A percentile compares a stretch with the other conserved stretches of the same genome.
Conservation (phyloP, 2,113 vertebrate genomes). For the Holacanthus passer region DNA sequence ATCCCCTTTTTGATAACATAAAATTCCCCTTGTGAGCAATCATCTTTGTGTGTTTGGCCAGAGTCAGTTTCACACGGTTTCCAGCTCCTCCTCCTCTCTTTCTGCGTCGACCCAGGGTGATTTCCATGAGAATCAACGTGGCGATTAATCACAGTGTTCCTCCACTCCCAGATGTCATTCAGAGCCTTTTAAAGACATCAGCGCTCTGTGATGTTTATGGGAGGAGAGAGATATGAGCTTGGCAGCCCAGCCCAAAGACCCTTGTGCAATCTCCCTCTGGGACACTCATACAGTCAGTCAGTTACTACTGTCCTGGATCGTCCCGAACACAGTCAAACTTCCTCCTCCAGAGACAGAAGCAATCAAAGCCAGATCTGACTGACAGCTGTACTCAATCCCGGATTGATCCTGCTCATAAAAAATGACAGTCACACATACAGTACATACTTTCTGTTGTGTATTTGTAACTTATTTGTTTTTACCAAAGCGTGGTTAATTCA, state of each 20-base stretch:
- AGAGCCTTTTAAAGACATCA: constrained; percentile 84
- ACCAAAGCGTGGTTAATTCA: not conserved
- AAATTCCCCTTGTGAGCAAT: constrained; percentile 76
- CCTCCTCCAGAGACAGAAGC: constrained; percentile 28
- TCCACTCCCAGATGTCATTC: constrained; percentile 83
- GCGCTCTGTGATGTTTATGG: constrained; percentile 76
- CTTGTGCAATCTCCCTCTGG: constrained; percentile 73
- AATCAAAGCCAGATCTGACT: constrained; percentile 55
- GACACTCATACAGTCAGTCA: constrained; percentile 79
- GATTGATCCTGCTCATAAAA: constrained; percentile 35
- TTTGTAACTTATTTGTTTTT: not conserved
- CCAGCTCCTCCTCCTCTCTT: constrained; percentile 70
- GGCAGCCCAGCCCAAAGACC: constrained; percentile 69
- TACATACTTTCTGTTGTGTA: constrained; percentile 7
- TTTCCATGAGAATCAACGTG: constrained; percentile 85
- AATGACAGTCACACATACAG: not conserved
- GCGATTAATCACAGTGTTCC: constrained; percentile 82
- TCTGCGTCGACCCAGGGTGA: constrained; percentile 68
- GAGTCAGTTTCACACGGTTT: constrained; percentile 79
- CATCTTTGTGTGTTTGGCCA: constrained; percentile 73
- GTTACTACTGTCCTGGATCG: constrained; percentile 75
- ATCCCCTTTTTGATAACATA: constrained; percentile 73
- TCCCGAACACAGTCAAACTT: constrained; percentile 52
- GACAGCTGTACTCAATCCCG: constrained; percentile 47
- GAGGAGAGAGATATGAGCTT: constrained; percentile 76